Percentiles rank a stretch among this genome's conserved stretches.
Conservation (phyloP, 2,113 vertebrate genomes). For the Alethe diademata region DNA sequence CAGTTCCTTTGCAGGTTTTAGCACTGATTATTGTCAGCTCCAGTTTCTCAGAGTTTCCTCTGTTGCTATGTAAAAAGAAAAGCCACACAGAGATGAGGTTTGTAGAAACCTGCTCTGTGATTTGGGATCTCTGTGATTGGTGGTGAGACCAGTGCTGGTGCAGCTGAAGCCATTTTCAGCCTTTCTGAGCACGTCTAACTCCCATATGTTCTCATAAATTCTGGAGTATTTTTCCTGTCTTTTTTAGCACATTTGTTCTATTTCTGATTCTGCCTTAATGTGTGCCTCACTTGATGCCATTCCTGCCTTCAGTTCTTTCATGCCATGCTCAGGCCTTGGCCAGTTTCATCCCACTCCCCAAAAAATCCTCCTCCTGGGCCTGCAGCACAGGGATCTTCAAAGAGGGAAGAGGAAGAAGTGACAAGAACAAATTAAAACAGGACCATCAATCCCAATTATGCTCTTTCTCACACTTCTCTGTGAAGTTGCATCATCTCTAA, state of each 20-base stretch:
- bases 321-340: not conserved
- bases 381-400: not conserved
- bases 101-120: not conserved
- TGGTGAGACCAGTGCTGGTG: not conserved
- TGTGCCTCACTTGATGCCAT: not conserved
- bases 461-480: not conserved
- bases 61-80: not conserved
- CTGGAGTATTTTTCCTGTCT: not conserved
- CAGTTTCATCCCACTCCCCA: not conserved
- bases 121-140: not conserved
- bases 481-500: conserved; percentile 2
- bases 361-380: not conserved
- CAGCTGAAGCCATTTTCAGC: not conserved
- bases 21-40: not conserved
- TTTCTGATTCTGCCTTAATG: not conserved
- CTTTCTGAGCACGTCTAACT: not conserved
- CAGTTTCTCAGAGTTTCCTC: not conserved
- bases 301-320: not conserved
- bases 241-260: not conserved
- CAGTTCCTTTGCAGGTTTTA: not conserved
- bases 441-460: not conserved
- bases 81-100: not conserved
- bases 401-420: not conserved
- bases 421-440: not conserved
- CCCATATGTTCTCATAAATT: not conserved